Percentiles rank a stretch among this genome's conserved stretches.
phyloP scores from a whole-genome alignment of 2,888 invertebrate species.

The Plusia festucae region DNA sequence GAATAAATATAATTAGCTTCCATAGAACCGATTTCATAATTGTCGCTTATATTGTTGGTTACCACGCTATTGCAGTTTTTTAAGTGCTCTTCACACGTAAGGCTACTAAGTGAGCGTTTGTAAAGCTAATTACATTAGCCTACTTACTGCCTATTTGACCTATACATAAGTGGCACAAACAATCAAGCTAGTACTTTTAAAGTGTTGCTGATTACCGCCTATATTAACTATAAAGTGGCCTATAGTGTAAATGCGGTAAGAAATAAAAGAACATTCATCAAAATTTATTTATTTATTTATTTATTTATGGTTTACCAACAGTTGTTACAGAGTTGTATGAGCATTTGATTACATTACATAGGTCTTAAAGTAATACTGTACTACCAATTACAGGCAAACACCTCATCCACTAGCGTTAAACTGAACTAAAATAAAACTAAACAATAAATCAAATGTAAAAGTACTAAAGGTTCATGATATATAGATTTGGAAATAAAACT shows the following conservation, averaged over 20 bases:
- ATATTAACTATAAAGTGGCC: neutral
- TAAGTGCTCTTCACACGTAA: slow-evolving; percentile 65
- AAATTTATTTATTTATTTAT: no score
- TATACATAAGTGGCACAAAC: slow-evolving; percentile 15
- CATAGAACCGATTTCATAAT: slow-evolving; percentile 60
- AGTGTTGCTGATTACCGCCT: neutral
- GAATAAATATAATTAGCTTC: slow-evolving; percentile 49
- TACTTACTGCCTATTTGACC: slow-evolving; percentile 28
- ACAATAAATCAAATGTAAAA: no score
- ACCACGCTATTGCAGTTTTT: slow-evolving; percentile 70
- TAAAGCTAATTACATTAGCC: slow-evolving; percentile 38
- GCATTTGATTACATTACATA: no score
- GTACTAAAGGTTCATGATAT: no score
- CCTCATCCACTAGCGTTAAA: no score
- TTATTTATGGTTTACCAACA: no score
- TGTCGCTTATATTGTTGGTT: slow-evolving; percentile 64
- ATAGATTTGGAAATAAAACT: no score
- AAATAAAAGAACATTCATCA: neutral
- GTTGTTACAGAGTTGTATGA: no score
- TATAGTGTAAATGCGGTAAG: neutral
- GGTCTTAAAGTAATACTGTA: neutral
- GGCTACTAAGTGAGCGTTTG: slow-evolving; percentile 64
- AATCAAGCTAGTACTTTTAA: neutral
- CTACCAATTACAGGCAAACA: neutral
- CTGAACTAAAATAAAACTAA: no score